Evolutionary conservation across 2,113 vertebrate genomes (phyloP), one percentile per base, ranked within the genome.

Genomic region (Enhydra lutris): DNA sequence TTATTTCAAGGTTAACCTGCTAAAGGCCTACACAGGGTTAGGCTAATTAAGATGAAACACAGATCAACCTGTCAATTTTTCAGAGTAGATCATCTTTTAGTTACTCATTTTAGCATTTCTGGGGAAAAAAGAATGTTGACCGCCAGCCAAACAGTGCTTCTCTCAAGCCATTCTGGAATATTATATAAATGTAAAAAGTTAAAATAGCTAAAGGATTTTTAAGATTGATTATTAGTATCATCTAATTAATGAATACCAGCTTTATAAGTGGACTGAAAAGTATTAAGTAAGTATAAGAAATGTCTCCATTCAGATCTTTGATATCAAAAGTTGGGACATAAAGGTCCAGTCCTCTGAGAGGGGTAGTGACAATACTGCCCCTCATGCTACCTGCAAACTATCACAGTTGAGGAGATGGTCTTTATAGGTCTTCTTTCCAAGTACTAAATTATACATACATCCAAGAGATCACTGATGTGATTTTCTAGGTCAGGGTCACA

Each of bases 1-100:
- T 81, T 96, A 15, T 79, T 73, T 95, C 63, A 94, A 92, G 50
- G 81, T 85, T 96, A 91, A 89, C n/a, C 73, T 83, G n/a, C 7
- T 12, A 18, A 71, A 57, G 47, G 18, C 26, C 31, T 95, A 31
- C 26, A 96, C 52, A 84, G 80, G 23, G 34, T 71, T 86, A 65
- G 61, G 20, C 52, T 90, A 94, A 69, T 96, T 93, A 79, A 63
- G 29, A 65, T 5, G 76, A 91, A 91, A 55, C 63, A 92, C 55
- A 94, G 55, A 92, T 59, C 31, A 67, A 89, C 61, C 90, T 91
- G 63, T 47, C 63, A 90, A 13, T 55, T 91, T 88, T 96, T 92
- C 71, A 31, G 78, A n/a, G 15, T 80, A 90, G 29, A 92, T 80
- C 36, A 91, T 93, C 59, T 95, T 97, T 67, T 45, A 94, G 76